Evolutionary conservation across 1,140 invertebrate species (phyloP).

Genomic region (Agrilus planipennis): DNA sequence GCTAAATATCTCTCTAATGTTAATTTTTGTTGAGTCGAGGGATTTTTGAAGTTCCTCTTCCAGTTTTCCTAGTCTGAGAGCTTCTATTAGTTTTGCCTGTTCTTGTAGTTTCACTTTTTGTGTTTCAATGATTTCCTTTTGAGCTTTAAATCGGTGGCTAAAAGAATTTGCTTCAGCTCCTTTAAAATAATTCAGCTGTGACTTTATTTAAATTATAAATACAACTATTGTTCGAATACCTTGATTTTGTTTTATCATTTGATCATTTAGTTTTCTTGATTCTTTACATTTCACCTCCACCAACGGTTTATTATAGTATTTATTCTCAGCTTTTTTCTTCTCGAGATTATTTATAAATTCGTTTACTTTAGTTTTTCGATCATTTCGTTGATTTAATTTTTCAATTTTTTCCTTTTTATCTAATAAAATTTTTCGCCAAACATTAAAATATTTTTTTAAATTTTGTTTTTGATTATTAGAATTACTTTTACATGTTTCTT

Average conservation of each 20-base stretch:
- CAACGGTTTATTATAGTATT: background rate
- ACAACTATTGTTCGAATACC: too few relatives aligned
- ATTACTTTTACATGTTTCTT: too few relatives aligned
- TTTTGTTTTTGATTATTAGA: too few relatives aligned
- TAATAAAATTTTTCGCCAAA: slow-evolving; percentile 5
- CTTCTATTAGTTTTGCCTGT: slow-evolving; percentile 48
- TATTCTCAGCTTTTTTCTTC: slow-evolving; percentile 2
- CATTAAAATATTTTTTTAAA: slow-evolving; percentile 7
- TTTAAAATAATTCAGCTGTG: too few relatives aligned
- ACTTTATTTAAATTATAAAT: too few relatives aligned
- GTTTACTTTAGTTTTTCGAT: slow-evolving; percentile 6
- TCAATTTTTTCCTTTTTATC: too few relatives aligned
- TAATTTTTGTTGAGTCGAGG: slow-evolving; percentile 41
- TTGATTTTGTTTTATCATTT: too few relatives aligned
- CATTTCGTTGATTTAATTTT: slow-evolving; percentile 8
- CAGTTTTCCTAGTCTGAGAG: slow-evolving; percentile 49
- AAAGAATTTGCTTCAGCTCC: too few relatives aligned
- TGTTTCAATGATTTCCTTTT: slow-evolving; percentile 49
- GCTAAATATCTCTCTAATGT: slow-evolving; percentile 43
- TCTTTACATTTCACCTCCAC: too few relatives aligned
- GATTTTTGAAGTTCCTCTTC: slow-evolving; percentile 43
- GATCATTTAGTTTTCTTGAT: too few relatives aligned
- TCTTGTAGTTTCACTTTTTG: slow-evolving; percentile 49
- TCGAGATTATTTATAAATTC: background rate
- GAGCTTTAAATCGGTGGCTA: slow-evolving; percentile 41